These are phyloP conservation scores for Drosophila guanche DNA, from an alignment of 1,140 invertebrate species.

Conservation along the genomic window DNA sequence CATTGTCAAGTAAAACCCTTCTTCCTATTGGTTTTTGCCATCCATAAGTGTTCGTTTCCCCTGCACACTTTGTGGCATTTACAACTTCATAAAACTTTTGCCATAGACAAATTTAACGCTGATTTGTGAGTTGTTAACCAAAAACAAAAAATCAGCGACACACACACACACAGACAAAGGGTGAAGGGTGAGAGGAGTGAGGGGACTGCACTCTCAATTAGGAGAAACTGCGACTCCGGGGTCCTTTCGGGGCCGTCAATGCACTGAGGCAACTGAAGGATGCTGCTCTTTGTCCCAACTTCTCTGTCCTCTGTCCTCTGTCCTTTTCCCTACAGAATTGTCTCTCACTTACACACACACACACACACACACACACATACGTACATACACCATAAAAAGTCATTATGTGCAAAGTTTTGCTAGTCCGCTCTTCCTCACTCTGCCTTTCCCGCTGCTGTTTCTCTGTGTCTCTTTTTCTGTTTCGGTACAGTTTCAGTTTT, in stretches of 20 bases:
- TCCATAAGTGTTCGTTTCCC: constrained; percentile 30
- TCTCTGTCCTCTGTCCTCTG: background rate
- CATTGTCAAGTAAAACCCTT: background rate
- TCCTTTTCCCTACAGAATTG: no score
- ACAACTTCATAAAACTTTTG: constrained; percentile 68
- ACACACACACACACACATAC: constrained; percentile 18
- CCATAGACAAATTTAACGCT: constrained; percentile 75
- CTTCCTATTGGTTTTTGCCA: background rate
- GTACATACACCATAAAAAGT: constrained; percentile 64
- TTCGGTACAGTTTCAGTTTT: constrained; percentile 67
- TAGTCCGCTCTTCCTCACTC: constrained; percentile 46
- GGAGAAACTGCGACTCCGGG: constrained; percentile 23
- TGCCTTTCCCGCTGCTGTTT: background rate
- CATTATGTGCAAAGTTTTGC: constrained; percentile 76
- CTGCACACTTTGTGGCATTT: constrained; percentile 67
- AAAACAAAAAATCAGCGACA: constrained; percentile 9
- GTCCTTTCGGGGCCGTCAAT: constrained; percentile 11
- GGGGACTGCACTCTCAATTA: constrained; percentile 60
- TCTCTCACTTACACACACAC: constrained; percentile 14
- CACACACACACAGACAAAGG: constrained; percentile 8
- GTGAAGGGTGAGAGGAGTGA: background rate
- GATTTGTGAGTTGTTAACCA: constrained; percentile 57
- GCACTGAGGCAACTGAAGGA: constrained; percentile 40
- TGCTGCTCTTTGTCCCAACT: constrained; percentile 28
- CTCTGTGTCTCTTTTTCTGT: constrained; percentile 28